Evolutionary conservation across 2,888 invertebrate genomes (phyloP).

Genomic region (Dynastes hyllus): DNA sequence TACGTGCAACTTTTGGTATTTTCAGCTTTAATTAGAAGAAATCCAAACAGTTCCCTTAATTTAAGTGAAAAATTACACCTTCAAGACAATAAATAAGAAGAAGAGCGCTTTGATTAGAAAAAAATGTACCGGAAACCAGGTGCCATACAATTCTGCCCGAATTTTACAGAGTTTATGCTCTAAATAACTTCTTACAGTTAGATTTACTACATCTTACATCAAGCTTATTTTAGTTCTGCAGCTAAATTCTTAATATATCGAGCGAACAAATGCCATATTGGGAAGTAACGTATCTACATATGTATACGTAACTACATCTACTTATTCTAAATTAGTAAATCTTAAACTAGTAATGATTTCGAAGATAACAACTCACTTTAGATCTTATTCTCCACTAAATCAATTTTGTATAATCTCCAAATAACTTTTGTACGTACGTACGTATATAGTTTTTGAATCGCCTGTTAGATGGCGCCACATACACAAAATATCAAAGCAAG

Average conservation of each 20-base stretch:
- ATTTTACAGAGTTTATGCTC: constrained; percentile 34
- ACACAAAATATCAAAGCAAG: neutral
- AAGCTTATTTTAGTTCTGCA: neutral
- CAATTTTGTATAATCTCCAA: too few species aligned
- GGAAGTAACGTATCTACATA: too few species aligned
- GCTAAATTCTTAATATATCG: neutral
- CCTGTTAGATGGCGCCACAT: constrained; percentile 9
- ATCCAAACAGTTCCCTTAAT: constrained; percentile 46
- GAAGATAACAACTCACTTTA: too few species aligned
- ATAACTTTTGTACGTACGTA: neutral
- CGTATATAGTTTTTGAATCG: neutral
- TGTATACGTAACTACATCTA: too few species aligned
- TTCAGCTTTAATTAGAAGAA: constrained; percentile 44
- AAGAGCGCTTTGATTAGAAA: constrained; percentile 32
- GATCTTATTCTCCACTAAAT: too few species aligned
- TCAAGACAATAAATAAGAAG: constrained; percentile 37
- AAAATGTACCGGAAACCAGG: constrained; percentile 29
- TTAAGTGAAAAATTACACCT: constrained; percentile 42
- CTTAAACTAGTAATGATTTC: too few species aligned
- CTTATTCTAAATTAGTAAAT: too few species aligned
- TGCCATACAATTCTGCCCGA: constrained; percentile 27
- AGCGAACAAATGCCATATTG: neutral
- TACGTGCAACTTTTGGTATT: constrained; percentile 34
- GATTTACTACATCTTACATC: constrained; percentile 16
- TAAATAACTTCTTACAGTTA: constrained; percentile 34